Conservation (phyloP, 2,113 vertebrate genomes). For the cattle (Bos taurus) region ARS-UCD2.0 NC_037336.1:75351001-75351500, state of each 20-base stretch:
- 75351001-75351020: not conserved
- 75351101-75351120: not conserved
- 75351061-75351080: not conserved
- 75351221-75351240: not conserved
- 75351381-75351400: not conserved
- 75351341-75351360: not conserved
- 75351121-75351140: not conserved
- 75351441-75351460: not conserved
- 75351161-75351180: not conserved
- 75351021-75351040: not conserved
- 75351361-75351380: not conserved
- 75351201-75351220: not conserved
- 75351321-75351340: not conserved
- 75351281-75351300: not conserved
- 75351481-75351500: not conserved
- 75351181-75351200: not conserved
- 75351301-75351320: not conserved
- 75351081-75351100: not conserved
- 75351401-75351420: not conserved
- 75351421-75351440: not conserved
- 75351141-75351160: not conserved
- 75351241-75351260: not conserved
- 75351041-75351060: not conserved
- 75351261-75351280: not conserved
- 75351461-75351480: not conserved